These are phyloP conservation scores for Esox lucius DNA, from an alignment of 2,797 vertebrate genomes.

Conservation along the genomic window DNA sequence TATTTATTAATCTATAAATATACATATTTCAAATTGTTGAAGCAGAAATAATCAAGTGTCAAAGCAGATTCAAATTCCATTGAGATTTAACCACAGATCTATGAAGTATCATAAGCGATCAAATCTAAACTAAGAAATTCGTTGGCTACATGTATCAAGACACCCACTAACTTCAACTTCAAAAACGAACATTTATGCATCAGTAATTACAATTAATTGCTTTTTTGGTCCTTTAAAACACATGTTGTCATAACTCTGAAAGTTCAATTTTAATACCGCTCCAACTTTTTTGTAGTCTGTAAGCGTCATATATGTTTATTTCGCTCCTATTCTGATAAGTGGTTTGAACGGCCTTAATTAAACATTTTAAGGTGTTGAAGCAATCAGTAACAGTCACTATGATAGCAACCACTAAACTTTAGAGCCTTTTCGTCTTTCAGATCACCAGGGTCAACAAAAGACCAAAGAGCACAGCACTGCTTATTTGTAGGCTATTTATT, in stretches of 20 bases:
- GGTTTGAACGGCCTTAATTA: conserved; percentile 59
- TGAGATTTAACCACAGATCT: not conserved
- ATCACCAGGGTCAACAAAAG: conserved; percentile 52
- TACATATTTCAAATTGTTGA: conserved; percentile 7
- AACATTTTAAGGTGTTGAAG: conserved; percentile 60
- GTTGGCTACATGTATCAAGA: not conserved
- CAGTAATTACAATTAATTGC: not conserved
- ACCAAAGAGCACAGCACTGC: conserved; percentile 42
- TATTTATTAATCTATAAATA: conserved; percentile 11
- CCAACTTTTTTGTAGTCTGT: not conserved
- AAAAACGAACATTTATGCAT: not conserved
- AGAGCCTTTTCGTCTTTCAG: conserved; percentile 71
- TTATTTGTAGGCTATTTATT: not conserved
- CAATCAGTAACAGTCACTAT: conserved; percentile 56
- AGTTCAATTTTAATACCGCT: not conserved
- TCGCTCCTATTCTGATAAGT: conserved; percentile 42
- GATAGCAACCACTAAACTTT: conserved; percentile 72
- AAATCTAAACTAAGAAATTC: not conserved
- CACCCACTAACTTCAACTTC: not conserved
- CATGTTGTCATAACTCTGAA: not conserved
- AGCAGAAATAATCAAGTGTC: not conserved
- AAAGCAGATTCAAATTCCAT: not conserved
- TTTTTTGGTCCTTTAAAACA: not conserved
- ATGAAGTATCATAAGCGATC: not conserved
- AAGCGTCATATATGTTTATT: conserved; percentile 29